phyloP scores from a whole-genome alignment of 1,140 invertebrate genomes.

The Diachasma alloeum region DNA sequence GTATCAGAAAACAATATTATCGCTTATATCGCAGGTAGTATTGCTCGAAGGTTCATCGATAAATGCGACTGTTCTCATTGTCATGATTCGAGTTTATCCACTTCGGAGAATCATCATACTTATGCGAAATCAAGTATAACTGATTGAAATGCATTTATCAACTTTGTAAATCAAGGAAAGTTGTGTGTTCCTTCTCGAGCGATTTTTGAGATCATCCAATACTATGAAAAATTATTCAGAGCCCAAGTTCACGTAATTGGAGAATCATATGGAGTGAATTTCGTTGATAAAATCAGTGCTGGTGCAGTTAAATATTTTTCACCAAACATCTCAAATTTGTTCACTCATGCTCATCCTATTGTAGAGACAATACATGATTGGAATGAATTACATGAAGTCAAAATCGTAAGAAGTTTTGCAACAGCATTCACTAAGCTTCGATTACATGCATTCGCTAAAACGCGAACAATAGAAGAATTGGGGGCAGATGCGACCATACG shows the following conservation, averaged over 20 bases:
- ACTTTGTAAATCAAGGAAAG: not conserved
- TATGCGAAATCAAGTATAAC: not conserved
- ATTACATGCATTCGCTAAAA: too few species aligned
- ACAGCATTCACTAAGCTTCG: too few species aligned
- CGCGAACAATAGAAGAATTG: too few species aligned
- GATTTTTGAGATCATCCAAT: not conserved
- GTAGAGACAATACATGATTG: not conserved
- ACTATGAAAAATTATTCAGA: not conserved
- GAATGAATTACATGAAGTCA: too few species aligned
- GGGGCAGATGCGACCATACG: too few species aligned
- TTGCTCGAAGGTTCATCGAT: not conserved
- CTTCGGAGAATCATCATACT: not conserved
- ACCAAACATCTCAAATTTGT: not conserved
- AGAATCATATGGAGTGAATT: not conserved
- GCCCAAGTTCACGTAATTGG: too few species aligned
- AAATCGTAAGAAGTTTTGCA: too few species aligned
- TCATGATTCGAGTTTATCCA: not conserved
- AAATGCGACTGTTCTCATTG: not conserved
- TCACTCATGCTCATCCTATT: not conserved
- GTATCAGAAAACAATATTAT: not conserved
- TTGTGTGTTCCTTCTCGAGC: not conserved
- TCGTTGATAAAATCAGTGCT: not conserved
- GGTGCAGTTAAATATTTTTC: not conserved
- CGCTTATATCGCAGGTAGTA: not conserved
- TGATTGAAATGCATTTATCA: not conserved